Evolutionary conservation across 2,113 vertebrate species (phyloP).

Genomic region (Lepus americanus): DNA sequence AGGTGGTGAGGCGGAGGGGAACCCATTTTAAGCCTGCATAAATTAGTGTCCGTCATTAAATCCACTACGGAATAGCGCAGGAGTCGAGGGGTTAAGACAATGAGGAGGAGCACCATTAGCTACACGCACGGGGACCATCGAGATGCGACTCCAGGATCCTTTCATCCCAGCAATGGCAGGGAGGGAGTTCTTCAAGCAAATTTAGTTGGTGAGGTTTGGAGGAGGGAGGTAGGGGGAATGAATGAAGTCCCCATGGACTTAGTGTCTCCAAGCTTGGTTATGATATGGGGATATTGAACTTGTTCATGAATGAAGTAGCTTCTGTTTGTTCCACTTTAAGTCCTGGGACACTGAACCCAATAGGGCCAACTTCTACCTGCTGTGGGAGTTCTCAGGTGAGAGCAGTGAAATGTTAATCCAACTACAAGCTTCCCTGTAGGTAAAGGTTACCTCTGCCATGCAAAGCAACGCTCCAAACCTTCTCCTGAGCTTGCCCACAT

Average conservation of each 20-base stretch:
- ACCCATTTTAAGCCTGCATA: constrained; percentile 15
- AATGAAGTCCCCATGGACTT: constrained; percentile 21
- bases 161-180: background rate
- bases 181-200: background rate
- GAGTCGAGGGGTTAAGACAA: constrained; percentile 37
- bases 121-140: background rate
- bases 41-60: constrained; percentile 67
- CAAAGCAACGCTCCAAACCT: background rate
- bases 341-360: background rate
- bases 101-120: constrained; percentile 40
- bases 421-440: background rate
- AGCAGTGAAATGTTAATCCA: background rate
- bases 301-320: background rate
- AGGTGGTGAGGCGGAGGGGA: background rate
- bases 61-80: constrained; percentile 25
- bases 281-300: constrained; percentile 66
- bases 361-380: background rate
- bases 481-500: background rate
- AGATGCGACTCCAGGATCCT: constrained; percentile 47
- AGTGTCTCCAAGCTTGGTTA: constrained; percentile 27
- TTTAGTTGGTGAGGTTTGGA: no score
- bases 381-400: background rate
- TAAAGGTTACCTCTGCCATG: background rate
- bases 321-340: constrained; percentile 45
- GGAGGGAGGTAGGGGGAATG: background rate